Percentiles rank a stretch among this genome's conserved stretches.
phyloP scores from a whole-genome alignment of 2,797 vertebrate species.

The Tenualosa ilisha region DNA sequence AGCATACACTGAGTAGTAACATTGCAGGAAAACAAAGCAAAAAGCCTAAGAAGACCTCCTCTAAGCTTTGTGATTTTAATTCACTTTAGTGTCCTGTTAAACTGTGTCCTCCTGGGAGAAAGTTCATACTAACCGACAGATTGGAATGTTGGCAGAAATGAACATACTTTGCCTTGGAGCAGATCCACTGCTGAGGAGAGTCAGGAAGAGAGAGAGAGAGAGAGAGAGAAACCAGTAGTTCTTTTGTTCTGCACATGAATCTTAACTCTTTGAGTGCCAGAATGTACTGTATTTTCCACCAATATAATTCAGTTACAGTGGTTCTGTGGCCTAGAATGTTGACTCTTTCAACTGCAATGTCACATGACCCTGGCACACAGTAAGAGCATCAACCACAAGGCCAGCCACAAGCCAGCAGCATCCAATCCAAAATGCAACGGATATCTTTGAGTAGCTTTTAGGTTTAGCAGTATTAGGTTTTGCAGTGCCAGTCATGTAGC shows the following conservation, averaged over 20 bases:
- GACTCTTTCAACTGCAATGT: not conserved
- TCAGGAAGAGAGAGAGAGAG: conserved; percentile 21
- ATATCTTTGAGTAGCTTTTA: not conserved
- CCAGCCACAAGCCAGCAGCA: not conserved
- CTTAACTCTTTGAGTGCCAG: conserved; percentile 55
- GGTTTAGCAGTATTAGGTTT: not conserved
- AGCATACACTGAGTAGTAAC: not conserved
- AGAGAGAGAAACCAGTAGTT: conserved; percentile 43
- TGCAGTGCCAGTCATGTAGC: not conserved
- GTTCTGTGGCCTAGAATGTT: not conserved
- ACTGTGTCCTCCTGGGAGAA: not conserved
- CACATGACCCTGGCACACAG: not conserved
- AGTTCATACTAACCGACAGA: conserved; percentile 56
- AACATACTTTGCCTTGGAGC: conserved; percentile 64
- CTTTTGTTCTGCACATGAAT: conserved; percentile 55
- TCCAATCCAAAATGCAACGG: not conserved
- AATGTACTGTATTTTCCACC: conserved; percentile 14
- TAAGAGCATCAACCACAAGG: not conserved
- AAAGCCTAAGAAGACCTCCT: not conserved
- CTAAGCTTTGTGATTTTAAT: not conserved
- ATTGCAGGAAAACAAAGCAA: not conserved
- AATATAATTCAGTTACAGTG: not conserved
- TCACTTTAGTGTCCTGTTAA: not conserved
- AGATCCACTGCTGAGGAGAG: conserved; percentile 56
- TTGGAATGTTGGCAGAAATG: conserved; percentile 61